These are phyloP conservation scores for Conus canariensis DNA, from an alignment of 2,888 invertebrate species.

Conservation along the genomic window DNA sequence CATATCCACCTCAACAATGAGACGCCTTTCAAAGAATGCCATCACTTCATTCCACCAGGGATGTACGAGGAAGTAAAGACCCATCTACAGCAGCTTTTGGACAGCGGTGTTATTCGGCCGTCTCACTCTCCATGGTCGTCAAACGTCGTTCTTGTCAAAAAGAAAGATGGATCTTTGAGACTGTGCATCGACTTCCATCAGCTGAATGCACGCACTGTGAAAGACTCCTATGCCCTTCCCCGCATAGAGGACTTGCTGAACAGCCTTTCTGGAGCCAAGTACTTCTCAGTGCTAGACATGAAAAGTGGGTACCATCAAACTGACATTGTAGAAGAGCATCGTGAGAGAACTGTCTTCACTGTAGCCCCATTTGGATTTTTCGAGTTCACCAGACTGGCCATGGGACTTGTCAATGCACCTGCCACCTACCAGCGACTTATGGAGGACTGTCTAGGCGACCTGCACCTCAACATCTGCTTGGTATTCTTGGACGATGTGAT, in stretches of 20 bases:
- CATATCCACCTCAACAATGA: constrained; percentile 47
- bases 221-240: constrained; percentile 53
- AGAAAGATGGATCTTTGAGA: constrained; percentile 50
- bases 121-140: constrained; percentile 49
- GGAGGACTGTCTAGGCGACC: constrained; percentile 39
- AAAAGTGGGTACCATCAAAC: constrained; percentile 50
- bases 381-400: constrained; percentile 28
- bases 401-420: constrained; percentile 29
- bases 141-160: constrained; percentile 26
- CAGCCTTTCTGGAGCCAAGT: constrained; percentile 44
- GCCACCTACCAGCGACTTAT: constrained; percentile 41
- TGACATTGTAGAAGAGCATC: constrained; percentile 47
- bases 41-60: constrained; percentile 50
- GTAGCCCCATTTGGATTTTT: constrained; percentile 43
- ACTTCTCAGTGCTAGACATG: constrained; percentile 48
- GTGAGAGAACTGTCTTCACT: constrained; percentile 51
- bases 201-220: constrained; percentile 50
- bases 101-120: constrained; percentile 49
- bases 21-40: constrained; percentile 51
- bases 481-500: constrained; percentile 29
- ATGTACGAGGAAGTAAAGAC: constrained; percentile 54
- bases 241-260: constrained; percentile 55
- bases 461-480: constrained; percentile 12
- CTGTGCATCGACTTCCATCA: constrained; percentile 53
- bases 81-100: constrained; percentile 54